A percentile compares a stretch with the other conserved stretches of the same genome.
Evolutionary conservation across 2,797 vertebrate genomes (phyloP).

Genomic region (Phylloscopus collybita): DNA sequence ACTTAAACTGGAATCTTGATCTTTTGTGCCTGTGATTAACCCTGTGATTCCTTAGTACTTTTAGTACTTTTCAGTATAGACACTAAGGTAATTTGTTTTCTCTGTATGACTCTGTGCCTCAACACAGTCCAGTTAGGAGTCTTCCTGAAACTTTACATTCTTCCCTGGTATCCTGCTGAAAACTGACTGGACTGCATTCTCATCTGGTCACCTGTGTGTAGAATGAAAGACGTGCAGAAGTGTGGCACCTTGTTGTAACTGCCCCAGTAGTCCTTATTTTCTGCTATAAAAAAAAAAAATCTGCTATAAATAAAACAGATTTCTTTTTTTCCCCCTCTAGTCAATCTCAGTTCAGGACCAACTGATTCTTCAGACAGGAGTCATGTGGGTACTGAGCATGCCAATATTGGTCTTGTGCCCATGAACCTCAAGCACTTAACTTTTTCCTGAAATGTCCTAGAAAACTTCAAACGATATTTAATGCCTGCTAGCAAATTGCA

Average conservation of each 20-base stretch:
- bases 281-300: not conserved
- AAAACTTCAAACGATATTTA: not conserved
- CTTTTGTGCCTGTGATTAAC: conserved; percentile 6
- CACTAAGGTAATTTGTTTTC: not conserved
- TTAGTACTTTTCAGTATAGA: not conserved
- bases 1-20: not conserved
- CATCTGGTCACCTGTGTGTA: not conserved
- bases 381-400: not conserved
- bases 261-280: not conserved
- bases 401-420: not conserved
- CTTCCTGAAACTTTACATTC: not conserved
- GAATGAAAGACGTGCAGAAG: not conserved
- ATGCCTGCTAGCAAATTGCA: not conserved
- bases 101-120: not conserved
- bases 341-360: not conserved
- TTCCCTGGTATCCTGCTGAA: not conserved
- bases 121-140: not conserved
- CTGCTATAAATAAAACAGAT: not conserved
- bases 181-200: not conserved
- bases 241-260: not conserved
- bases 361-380: not conserved
- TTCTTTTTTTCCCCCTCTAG: accelerated
- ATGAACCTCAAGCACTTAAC: not conserved
- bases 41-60: not conserved
- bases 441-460: not conserved